Conservation (phyloP, 1,140 invertebrate species). For the Colletes latitarsis region DNA sequence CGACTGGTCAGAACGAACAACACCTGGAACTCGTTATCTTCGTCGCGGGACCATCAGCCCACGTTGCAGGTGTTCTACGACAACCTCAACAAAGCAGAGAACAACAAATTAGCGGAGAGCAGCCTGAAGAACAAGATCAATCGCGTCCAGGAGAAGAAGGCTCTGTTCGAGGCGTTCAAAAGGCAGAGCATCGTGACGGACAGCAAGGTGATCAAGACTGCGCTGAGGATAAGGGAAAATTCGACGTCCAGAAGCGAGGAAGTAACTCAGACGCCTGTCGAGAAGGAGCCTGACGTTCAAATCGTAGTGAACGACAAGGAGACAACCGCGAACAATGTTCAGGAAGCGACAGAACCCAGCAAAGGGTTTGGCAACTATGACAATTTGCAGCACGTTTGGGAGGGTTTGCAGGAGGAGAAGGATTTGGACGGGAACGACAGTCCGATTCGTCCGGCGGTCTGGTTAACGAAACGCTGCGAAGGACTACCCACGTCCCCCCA, state of each 20-base stretch:
- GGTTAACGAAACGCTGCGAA: constrained; percentile 83
- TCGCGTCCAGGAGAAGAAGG: constrained; percentile 68
- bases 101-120: constrained; percentile 21
- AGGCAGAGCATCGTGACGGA: constrained; percentile 74
- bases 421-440: constrained; percentile 72
- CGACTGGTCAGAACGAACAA: constrained; percentile 70
- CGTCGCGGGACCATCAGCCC: constrained; percentile 61
- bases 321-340: neutral
- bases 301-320: constrained; percentile 9
- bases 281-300: constrained; percentile 4
- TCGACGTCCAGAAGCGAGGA: constrained; percentile 56
- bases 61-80: constrained; percentile 71
- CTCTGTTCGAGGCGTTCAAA: constrained; percentile 73
- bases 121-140: constrained; percentile 49
- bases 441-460: constrained; percentile 83
- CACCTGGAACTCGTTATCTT: constrained; percentile 70
- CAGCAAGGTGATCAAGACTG: constrained; percentile 73
- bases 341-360: neutral
- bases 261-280: neutral
- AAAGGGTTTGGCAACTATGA: constrained; percentile 79
- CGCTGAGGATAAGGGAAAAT: constrained; percentile 73
- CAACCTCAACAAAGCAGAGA: constrained; percentile 65
- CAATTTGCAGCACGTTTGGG: constrained; percentile 80
- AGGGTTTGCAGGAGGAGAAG: constrained; percentile 67
- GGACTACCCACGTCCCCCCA: constrained; percentile 80